These are phyloP conservation scores for Syngnathus floridae DNA, from an alignment of 2,113 vertebrate genomes.

Conservation along the genomic window DNA sequence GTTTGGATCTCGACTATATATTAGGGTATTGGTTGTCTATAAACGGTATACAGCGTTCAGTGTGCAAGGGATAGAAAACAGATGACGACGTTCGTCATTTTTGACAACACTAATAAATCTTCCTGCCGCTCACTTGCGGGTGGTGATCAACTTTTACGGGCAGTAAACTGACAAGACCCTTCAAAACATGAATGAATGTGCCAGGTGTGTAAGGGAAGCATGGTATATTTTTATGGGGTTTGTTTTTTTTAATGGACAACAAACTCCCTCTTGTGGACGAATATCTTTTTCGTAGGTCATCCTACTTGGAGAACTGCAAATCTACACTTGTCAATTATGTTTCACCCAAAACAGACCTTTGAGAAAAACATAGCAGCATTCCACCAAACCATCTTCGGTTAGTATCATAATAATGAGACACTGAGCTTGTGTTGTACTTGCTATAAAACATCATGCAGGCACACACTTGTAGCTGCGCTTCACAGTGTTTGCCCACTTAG, in stretches of 20 bases:
- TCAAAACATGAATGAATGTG: conserved; percentile 2
- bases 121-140: background rate
- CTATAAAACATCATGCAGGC: conserved; percentile 2
- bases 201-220: background rate
- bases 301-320: background rate
- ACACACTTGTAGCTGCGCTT: conserved; percentile 6
- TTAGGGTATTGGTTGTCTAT: background rate
- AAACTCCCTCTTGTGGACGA: background rate
- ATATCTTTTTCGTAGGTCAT: background rate
- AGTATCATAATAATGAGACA: background rate
- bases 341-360: conserved; percentile 5
- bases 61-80: background rate
- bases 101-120: conserved; percentile 10
- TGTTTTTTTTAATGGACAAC: background rate
- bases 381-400: background rate
- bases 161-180: background rate
- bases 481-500: conserved; percentile 24
- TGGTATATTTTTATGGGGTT: background rate
- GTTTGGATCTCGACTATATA: background rate
- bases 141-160: conserved; percentile 3
- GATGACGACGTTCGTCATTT: background rate
- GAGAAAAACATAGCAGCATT: background rate
- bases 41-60: background rate
- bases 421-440: conserved; percentile 20
- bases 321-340: background rate